phyloP scores from a whole-genome alignment of 2,888 invertebrate species.

The Eudasyphora cyanicolor region DNA sequence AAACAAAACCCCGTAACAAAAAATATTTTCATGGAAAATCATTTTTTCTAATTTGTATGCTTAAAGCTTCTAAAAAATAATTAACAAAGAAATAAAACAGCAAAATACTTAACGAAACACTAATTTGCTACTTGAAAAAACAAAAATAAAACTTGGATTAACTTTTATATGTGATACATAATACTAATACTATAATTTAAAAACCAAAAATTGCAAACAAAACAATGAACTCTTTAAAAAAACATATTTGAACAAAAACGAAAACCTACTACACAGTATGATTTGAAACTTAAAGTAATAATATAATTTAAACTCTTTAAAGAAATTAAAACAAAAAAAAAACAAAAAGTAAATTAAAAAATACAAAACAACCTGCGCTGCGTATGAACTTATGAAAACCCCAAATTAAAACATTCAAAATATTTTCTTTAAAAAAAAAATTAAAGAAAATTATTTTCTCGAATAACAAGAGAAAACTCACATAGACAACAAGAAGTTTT shows the following conservation, averaged over 20 bases:
- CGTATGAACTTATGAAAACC: constrained; percentile 77
- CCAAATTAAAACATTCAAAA: constrained; percentile 39
- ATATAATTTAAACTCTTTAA: constrained; percentile 25
- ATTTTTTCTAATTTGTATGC: constrained; percentile 41
- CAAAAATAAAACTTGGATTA: constrained; percentile 52
- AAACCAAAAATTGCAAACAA: neutral
- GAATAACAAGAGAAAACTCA: constrained; percentile 25
- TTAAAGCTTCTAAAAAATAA: constrained; percentile 49
- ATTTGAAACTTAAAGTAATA: constrained; percentile 17
- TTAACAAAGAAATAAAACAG: constrained; percentile 2
- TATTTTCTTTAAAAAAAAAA: constrained; percentile 38
- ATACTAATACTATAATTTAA: constrained; percentile 31
- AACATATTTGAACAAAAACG: neutral
- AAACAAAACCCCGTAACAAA: neutral
- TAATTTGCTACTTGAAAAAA: constrained; percentile 31
- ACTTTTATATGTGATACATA: constrained; percentile 64
- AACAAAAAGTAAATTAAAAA: constrained; percentile 44
- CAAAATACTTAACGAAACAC: constrained; percentile 31
- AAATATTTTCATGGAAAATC: constrained; percentile 22
- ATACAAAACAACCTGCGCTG: constrained; percentile 70
- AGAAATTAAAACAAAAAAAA: constrained; percentile 24
- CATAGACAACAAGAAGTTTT: constrained; percentile 8
- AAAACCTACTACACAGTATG: neutral
- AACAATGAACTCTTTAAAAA: constrained; percentile 1
- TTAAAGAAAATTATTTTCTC: constrained; percentile 41